These are phyloP conservation scores for Heliconius hortense DNA, from an alignment of 2,888 invertebrate species.

Conservation along the genomic window DNA sequence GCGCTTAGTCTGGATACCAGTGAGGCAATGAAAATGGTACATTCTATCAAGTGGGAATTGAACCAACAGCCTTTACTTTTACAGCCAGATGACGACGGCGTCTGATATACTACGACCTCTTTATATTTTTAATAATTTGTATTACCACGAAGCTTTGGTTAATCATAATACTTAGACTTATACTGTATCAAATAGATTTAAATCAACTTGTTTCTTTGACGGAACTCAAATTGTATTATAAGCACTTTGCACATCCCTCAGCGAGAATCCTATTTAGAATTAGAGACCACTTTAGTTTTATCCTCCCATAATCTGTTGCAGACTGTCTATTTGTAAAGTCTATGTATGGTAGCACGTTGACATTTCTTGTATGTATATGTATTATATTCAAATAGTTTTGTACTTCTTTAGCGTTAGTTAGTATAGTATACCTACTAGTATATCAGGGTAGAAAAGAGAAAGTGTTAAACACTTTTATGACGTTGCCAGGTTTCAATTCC, in stretches of 20 bases:
- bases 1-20: too few relatives aligned
- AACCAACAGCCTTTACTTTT: too few relatives aligned
- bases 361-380: neutral
- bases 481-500: too few relatives aligned
- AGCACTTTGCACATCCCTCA: neutral
- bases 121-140: neutral
- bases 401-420: too few relatives aligned
- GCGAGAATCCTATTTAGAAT: slow-evolving; percentile 4
- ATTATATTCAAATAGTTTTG: too few relatives aligned
- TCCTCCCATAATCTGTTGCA: slow-evolving; percentile 1
- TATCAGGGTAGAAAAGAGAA: too few relatives aligned
- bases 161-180: neutral
- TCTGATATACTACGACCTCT: too few relatives aligned
- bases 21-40: too few relatives aligned
- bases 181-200: neutral
- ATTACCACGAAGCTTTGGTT: neutral
- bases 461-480: too few relatives aligned
- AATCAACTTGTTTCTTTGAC: slow-evolving; percentile 8
- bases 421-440: too few relatives aligned
- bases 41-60: too few relatives aligned
- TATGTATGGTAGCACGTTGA: neutral
- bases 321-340: neutral
- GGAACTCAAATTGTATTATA: neutral
- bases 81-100: too few relatives aligned
- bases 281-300: neutral